Base-by-base conservation (phyloP, 2,113 vertebrate genomes). In the Sapayoa aenigma region DNA sequence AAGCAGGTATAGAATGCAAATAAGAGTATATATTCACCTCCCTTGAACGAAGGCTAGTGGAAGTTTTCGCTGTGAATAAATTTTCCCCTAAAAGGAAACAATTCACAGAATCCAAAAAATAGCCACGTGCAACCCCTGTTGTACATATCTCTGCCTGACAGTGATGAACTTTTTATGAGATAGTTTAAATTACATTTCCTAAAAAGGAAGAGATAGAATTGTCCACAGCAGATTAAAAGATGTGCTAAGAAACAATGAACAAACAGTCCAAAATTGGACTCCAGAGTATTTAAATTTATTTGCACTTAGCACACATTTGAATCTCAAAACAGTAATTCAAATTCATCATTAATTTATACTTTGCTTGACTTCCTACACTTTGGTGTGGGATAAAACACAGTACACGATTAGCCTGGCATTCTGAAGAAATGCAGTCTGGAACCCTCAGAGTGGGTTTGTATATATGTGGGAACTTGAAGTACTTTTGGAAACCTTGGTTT, bases 11-110 rank as follows among this genome's bases (percentile, higher is more conserved):
- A 62, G 42, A 67, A 46, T 47, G 31, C 24, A 87, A 69, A 42
- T 76, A 91, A 24, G 8, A 27, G 11, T 42, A 12, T 49, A 18
- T 46, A 53, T 52, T 59, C 65, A 79, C 50, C 39, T 81, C 63
- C 37, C 15, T n/a, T 76, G 46, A 94, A 80, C 73, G 44, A 89
- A 88, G 27, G 67, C 75, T 44, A 94, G 71, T 91, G n/a, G 41
- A 84, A 96, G 62, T 94, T 77, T 95, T 30, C 19, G 30, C 16
- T 87, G 63, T 89, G 88, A 96, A 69, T 56, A 62, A 58, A 95
- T 75, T 74, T 94, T 96, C 13, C 95, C 93, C 68, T 97, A 97
- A 96, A 97, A 97, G 95, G 94, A 95, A 96, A 94, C 62, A 94
- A 74, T 97, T 97, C 96, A 94, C 47, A 90, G 92, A 93, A 84